Base-by-base conservation (phyloP, 2,113 vertebrate species). In the Oenanthe oenanthe region DNA sequence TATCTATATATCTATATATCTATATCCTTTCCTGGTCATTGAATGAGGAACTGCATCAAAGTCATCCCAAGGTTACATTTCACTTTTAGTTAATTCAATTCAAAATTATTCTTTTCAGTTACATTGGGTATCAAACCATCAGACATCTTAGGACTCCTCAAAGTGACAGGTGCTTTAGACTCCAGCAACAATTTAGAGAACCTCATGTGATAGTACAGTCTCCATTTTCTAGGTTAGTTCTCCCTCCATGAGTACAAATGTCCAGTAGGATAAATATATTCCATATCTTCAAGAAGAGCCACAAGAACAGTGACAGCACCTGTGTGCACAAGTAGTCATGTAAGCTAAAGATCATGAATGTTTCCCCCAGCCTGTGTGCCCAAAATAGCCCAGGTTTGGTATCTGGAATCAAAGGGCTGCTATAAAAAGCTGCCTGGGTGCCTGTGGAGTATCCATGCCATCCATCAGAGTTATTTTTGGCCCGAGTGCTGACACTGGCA, bases 371-470 rank as follows among this genome's bases (percentile, higher is more conserved):
- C 96, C 89, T 77, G 60, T 26, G 50, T 31, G 91, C 98, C 98
- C 92, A 97, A 99, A 99, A 99, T 99, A 99, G 98, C 97, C 78
- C 85, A 77, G 2, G 28, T 93, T 98, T 86, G 96, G 96, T 98
- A 98, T 99, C 98, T 98, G 98, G 92, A 99, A 98, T 98, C 98
- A 97, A 98, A 99, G 98, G 91, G 96, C 91, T 97, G 96, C 99
- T 99, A 99, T 98, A 98, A 99, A 99, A 99, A 99, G 98, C 38
- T 62, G 57, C 67, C 92, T 93, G 96, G 97, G 93, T 96, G 98
- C 98, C 98, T 97, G 98, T 89, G 95, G 90, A 97, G 71, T 78
- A 95, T 97, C 98, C 97, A 50, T 97, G 98, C 98, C 97, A 73
- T 96, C 98, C 95, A 93, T 98, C 98, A 89, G 96, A 60, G 98